Evolutionary conservation across 2,888 invertebrate species (phyloP), one percentile per base, ranked within the genome.

Genomic region (Patella pellucida): DNA sequence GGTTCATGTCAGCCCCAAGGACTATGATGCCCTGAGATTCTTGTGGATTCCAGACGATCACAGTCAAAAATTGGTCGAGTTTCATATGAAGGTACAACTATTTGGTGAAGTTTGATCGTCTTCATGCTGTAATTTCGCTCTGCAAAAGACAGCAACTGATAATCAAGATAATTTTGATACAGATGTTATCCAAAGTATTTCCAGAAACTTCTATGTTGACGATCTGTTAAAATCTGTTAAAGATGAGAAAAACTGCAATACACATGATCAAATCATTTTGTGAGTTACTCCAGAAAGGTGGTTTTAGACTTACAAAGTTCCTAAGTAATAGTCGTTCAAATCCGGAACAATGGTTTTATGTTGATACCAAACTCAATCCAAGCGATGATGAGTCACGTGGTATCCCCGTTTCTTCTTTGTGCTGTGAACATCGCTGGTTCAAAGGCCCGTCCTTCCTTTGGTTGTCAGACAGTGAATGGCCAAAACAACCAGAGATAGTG

Each of bases 161-260:
- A 71, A 69, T 52, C n/a, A 31, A 70, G 31, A 52, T 19, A 9
- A 56, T 74, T n/a, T 14, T 19, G 69, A n/a, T 12, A 14, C 31
- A 23, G 70, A 50, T 16, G 15, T 62, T 14, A 19, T 62, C 62
- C 62, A 71, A 16, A 70, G 52, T 5, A 31, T 74, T 16, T 7
- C n/a, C 51, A 50, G 52, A 27, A 52, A 70, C 52, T 70, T 71
- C 31, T 74, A 74, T 19, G 74, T 74, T 16, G 74, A 74, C 19
- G 74, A 74, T 27, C 54, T n/a, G 50, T 27, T 74, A 15, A 69
- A 52, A 27, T 74, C 74, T 16, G 11, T 74, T 14, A 23, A 50
- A 15, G 19, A 31, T 70, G 70, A 31, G 9, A 19, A 50, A n/a
- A 19, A 54, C 11, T 15, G 70, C 70, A 23, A 62, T 62, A 23